Percentiles rank a stretch among this genome's conserved stretches.
phyloP scores from a whole-genome alignment of 2,888 invertebrate species.

The Macrophya alboannulata region DNA sequence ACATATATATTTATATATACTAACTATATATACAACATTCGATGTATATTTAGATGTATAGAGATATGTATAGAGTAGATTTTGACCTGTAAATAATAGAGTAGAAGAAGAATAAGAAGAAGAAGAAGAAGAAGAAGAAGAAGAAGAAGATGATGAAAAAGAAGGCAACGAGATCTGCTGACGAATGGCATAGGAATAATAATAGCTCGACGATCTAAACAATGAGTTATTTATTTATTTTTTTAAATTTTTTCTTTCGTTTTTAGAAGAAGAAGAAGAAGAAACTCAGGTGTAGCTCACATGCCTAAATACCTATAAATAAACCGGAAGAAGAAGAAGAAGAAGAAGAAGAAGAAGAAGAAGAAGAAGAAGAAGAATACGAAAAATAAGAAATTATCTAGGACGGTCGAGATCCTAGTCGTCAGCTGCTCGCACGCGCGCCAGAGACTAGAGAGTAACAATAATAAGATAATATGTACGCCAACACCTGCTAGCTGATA shows the following conservation, averaged over 20 bases:
- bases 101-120: not conserved
- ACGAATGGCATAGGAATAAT: not conserved
- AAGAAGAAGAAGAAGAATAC: not conserved
- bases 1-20: not conserved
- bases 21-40: not conserved
- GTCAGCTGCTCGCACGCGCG: constrained; percentile 18
- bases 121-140: not conserved
- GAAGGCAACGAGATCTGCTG: not conserved
- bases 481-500: not conserved
- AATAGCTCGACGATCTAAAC: not conserved
- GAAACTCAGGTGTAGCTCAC: constrained; percentile 13
- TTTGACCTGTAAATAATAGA: not conserved
- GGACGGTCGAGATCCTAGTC: not conserved
- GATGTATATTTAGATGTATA: not conserved
- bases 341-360: no score
- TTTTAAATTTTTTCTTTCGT: not conserved
- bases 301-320: constrained; percentile 14
- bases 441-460: not conserved
- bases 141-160: constrained; percentile 3
- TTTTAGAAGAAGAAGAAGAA: no score
- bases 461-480: constrained; percentile 7
- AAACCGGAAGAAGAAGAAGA: constrained; percentile 19
- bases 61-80: no score
- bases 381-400: constrained; percentile 4
- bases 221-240: constrained; percentile 16